A percentile compares a stretch with the other conserved stretches of the same genome.
These are phyloP conservation scores for Carassius auratus DNA, from an alignment of 2,113 vertebrate species.

Conservation along the genomic window DNA sequence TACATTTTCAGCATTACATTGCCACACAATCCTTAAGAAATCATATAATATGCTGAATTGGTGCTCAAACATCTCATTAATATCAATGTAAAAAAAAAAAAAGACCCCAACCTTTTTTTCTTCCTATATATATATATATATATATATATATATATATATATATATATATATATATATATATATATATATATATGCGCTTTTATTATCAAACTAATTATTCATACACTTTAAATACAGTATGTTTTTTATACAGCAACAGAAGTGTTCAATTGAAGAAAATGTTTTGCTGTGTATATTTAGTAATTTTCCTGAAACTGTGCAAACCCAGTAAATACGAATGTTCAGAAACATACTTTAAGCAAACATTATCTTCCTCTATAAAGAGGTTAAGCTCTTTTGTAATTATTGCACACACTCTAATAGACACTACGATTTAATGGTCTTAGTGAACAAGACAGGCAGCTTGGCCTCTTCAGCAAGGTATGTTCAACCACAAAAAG, in stretches of 20 bases:
- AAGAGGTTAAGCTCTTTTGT: conserved; percentile 80
- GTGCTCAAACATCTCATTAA: no score
- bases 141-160: no score
- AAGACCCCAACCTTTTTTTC: no score
- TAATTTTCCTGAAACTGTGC: background rate
- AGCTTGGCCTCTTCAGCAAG: conserved; percentile 74
- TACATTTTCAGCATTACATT: no score
- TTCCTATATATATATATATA: no score
- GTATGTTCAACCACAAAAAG: conserved; percentile 62
- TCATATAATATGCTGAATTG: no score
- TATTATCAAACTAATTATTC: background rate
- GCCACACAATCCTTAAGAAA: no score
- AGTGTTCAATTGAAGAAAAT: background rate
- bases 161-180: no score
- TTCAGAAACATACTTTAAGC: conserved; percentile 76
- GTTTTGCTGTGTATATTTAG: background rate
- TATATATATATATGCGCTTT: no score
- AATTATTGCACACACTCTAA: conserved; percentile 79
- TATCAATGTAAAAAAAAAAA: background rate
- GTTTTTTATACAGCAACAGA: background rate
- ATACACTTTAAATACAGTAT: background rate
- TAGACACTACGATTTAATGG: conserved; percentile 78
- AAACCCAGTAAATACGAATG: background rate
- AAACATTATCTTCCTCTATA: conserved; percentile 78
- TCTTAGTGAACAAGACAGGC: conserved; percentile 78